Conservation (phyloP, 2,888 invertebrate genomes). For the Dynastes maya region DNA sequence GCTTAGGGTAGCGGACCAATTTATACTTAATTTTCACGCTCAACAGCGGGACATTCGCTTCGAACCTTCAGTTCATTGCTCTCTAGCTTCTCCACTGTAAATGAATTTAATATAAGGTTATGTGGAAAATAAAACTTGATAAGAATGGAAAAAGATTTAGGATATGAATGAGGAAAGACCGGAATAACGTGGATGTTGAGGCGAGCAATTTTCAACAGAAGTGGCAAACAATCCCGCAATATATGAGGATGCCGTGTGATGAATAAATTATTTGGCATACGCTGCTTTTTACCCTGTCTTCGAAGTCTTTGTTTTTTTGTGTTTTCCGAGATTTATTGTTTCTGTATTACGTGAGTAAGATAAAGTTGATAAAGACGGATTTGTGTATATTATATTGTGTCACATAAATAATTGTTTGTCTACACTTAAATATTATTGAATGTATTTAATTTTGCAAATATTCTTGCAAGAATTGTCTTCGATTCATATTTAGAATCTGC, state of each 20-base stretch:
- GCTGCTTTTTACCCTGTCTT: background rate
- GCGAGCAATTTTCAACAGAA: slow-evolving; percentile 28
- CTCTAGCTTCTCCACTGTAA: slow-evolving; percentile 3
- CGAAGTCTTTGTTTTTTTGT: slow-evolving; percentile 8
- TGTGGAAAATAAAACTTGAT: slow-evolving; percentile 28
- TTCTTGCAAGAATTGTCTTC: too few species aligned
- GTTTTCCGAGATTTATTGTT: slow-evolving; percentile 15
- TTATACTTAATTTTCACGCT: slow-evolving; percentile 42
- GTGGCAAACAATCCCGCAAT: slow-evolving; percentile 36
- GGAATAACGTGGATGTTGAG: background rate
- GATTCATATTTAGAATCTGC: too few species aligned
- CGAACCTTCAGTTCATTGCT: slow-evolving; percentile 13
- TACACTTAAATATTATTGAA: background rate
- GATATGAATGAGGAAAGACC: slow-evolving; percentile 10
- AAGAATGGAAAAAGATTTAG: slow-evolving; percentile 22
- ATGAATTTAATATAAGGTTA: slow-evolving; percentile 45
- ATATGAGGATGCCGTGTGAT: slow-evolving; percentile 35
- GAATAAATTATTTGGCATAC: slow-evolving; percentile 46
- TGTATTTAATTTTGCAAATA: background rate
- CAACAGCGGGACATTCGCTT: slow-evolving; percentile 27
- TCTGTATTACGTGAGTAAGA: background rate
- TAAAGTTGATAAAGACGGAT: background rate
- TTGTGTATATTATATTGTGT: background rate
- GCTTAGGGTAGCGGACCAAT: slow-evolving; percentile 35
- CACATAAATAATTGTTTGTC: background rate